Evolutionary conservation across 1,140 invertebrate species (phyloP).

Genomic region (Zaprionus taronus): DNA sequence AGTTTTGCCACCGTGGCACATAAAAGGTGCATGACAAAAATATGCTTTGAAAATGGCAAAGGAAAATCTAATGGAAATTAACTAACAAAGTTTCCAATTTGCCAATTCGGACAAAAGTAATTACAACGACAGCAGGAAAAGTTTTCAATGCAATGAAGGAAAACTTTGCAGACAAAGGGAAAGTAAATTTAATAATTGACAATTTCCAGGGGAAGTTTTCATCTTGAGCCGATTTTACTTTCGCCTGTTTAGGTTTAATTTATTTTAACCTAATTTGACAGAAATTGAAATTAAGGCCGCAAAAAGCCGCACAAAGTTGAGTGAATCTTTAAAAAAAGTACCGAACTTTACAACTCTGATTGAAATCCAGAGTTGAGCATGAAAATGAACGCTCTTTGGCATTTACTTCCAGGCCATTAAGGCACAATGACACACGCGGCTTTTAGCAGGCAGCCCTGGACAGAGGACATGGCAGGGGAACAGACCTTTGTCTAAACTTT

Average conservation of each 20-base stretch:
- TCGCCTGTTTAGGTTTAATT: conserved; percentile 33
- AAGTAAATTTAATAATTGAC: conserved; percentile 37
- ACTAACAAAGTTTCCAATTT: conserved; percentile 17
- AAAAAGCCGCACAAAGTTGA: conserved; percentile 7
- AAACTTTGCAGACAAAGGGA: conserved; percentile 6
- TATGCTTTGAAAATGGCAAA: not conserved
- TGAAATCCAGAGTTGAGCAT: conserved; percentile 41
- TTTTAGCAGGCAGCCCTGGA: not conserved
- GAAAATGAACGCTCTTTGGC: conserved; percentile 37
- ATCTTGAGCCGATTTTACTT: conserved; percentile 3
- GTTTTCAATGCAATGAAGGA: not conserved
- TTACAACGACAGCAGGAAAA: not conserved
- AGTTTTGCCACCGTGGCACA: not conserved
- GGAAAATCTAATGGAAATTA: conserved; percentile 2
- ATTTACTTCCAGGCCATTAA: conserved; percentile 59
- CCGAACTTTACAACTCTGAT: conserved; percentile 46
- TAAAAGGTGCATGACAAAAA: conserved; percentile 9
- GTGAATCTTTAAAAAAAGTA: not conserved
- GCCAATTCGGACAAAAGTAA: not conserved
- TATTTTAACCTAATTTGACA: conserved; percentile 44
- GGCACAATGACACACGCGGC: conserved; percentile 47
- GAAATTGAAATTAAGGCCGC: conserved; percentile 30
- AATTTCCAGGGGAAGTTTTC: conserved; percentile 16
- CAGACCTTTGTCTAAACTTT: conserved; percentile 50
- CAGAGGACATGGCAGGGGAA: not conserved